Evolutionary conservation across 2,797 vertebrate species (phyloP), one percentile per base, ranked within the genome.

Genomic region (Macropus fuliginosus): DNA sequence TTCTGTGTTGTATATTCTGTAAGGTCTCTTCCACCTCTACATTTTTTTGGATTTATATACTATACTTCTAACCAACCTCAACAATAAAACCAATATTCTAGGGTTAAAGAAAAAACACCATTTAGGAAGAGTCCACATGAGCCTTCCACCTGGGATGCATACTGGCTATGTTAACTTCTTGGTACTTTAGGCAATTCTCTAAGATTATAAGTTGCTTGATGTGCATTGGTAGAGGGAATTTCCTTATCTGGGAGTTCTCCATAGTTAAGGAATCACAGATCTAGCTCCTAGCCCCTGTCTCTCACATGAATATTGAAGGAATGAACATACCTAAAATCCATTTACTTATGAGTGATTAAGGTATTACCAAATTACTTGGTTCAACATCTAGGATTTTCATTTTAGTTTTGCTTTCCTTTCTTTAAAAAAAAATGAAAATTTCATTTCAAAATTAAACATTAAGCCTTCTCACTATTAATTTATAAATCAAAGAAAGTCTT

Each of bases 401-500:
- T 28, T 57, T 28, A 28, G 1, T 27, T 89, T 89, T 34, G 1
- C 13, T 14, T 28, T 29, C 74, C 89, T 18, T 50, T 81, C 40
- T 95, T 93, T 59, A 28, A 91, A 54, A 18, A 18, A n/a, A 40
- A 81, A 81, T 81, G n/a, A 46, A 50, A 56, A n/a, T 52, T 54
- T 54, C 52, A 4, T 56, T 92, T 46, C 3, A 0, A 10, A 18
- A 62, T 91, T 55, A 94, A 81, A 46, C 54, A 92, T n/a, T 92
- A 89, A 52, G 92, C 18, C 87, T 93, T 55, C 13, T 50, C 31
- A 46, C n/a, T 11, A 27, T 34, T 54, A 66, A 59, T 55, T 56
- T 90, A 54, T 29, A 94, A 94, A 91, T 34, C 95, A 94, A 29
- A 94, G 52, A 3, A 90, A 74, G 56, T 21, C 46, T 95, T 92